A percentile compares a stretch with the other conserved stretches of the same genome.
Evolutionary conservation across 1,140 invertebrate genomes (phyloP).

Genomic region (Diabrotica undecimpunctata): DNA sequence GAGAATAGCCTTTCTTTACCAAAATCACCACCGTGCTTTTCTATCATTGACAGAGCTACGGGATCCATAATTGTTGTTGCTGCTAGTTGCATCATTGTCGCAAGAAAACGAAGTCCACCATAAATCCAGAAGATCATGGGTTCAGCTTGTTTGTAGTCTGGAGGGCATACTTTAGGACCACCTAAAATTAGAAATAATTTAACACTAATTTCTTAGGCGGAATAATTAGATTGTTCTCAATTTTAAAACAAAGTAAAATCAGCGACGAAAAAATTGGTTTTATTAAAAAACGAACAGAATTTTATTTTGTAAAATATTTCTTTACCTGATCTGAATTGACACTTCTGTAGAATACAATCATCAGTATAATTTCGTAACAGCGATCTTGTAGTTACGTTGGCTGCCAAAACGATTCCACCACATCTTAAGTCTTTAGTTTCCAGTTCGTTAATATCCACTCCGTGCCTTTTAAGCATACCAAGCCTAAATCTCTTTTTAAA

Average conservation of each 20-base stretch:
- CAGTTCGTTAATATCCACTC: slow-evolving; percentile 65
- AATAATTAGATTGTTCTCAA: too few relatives aligned
- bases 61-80: slow-evolving; percentile 80
- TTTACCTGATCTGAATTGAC: slow-evolving; percentile 54
- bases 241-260: too few relatives aligned
- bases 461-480: slow-evolving; percentile 55
- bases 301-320: too few relatives aligned
- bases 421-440: slow-evolving; percentile 68
- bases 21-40: slow-evolving; percentile 75
- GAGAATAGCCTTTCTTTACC: slow-evolving; percentile 75
- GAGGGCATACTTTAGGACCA: slow-evolving; percentile 68
- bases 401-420: slow-evolving; percentile 61
- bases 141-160: slow-evolving; percentile 68
- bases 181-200: slow-evolving; percentile 46
- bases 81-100: slow-evolving; percentile 69
- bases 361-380: slow-evolving; percentile 48
- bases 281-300: too few relatives aligned
- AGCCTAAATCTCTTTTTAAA: slow-evolving; percentile 64
- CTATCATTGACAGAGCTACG: slow-evolving; percentile 74
- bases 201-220: too few relatives aligned
- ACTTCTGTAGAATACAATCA: slow-evolving; percentile 68
- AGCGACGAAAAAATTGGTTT: too few relatives aligned
- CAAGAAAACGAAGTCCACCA: slow-evolving; percentile 69
- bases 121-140: slow-evolving; percentile 76
- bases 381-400: slow-evolving; percentile 55